Evolutionary conservation across 2,113 vertebrate species (phyloP).

Genomic region (Puffinus mauretanicus): DNA sequence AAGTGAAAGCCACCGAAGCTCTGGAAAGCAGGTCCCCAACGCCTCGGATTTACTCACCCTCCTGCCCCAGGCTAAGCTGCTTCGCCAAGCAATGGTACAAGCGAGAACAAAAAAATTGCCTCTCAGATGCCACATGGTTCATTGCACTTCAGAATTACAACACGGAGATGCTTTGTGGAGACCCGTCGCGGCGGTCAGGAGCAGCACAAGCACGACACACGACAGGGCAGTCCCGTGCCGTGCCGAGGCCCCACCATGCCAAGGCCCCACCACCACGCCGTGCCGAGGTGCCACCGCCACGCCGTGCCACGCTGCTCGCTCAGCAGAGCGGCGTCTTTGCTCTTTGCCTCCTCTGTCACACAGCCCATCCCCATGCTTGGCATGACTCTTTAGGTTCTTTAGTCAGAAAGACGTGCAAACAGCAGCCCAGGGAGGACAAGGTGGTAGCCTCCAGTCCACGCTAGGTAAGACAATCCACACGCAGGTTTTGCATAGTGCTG

Average conservation of each 20-base stretch:
- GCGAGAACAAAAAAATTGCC: neutral
- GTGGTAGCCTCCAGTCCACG: fast-evolving
- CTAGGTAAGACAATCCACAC: neutral
- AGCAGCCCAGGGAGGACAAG: neutral
- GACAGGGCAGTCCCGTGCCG: neutral
- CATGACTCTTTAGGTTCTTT: no score
- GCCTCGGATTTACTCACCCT: neutral
- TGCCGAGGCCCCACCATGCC: neutral
- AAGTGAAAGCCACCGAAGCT: neutral
- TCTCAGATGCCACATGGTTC: neutral
- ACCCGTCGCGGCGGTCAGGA: fast-evolving
- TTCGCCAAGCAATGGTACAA: fast-evolving
- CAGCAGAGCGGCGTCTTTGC: neutral
- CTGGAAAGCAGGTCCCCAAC: neutral
- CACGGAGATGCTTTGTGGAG: neutral
- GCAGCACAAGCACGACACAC: neutral
- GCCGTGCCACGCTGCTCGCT: fast-evolving
- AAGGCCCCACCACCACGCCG: neutral
- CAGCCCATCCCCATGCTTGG: neutral
- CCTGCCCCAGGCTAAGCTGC: no score
- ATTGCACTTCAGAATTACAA: no score
- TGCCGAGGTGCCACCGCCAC: neutral
- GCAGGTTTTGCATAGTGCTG: fast-evolving
- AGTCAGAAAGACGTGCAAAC: no score
- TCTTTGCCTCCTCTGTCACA: neutral